A percentile compares a stretch with the other conserved stretches of the same genome.
phyloP scores from a whole-genome alignment of 1,140 invertebrate species.

The Brachionus paranguensis region DNA sequence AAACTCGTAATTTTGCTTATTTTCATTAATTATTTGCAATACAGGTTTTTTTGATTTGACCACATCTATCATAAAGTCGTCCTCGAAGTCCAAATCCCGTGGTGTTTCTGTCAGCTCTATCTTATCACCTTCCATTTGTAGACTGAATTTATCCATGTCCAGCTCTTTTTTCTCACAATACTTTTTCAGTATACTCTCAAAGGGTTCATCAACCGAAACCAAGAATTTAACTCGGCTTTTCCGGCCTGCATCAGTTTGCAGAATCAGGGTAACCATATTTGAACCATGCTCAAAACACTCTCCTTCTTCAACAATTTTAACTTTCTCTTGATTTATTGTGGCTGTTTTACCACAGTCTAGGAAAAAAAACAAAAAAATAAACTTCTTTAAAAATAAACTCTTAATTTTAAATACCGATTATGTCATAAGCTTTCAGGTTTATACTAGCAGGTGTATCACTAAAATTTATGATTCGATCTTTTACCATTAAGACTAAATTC shows the following conservation, averaged over 20 bases:
- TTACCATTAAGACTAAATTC: slow-evolving; percentile 25
- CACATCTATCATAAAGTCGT: background rate
- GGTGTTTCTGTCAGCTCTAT: slow-evolving; percentile 7
- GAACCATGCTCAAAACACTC: background rate
- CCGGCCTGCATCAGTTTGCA: slow-evolving; percentile 13
- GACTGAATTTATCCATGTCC: background rate
- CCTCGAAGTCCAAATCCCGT: slow-evolving; percentile 31
- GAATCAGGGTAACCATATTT: slow-evolving; percentile 10
- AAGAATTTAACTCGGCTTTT: slow-evolving; percentile 36
- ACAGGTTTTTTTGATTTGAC: background rate
- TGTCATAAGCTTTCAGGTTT: slow-evolving; percentile 12
- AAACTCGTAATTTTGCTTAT: slow-evolving; percentile 22
- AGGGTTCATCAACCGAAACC: slow-evolving; percentile 12
- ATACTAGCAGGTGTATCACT: slow-evolving; percentile 15
- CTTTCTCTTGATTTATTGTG: background rate
- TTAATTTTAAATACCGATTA: background rate
- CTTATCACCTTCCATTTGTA: slow-evolving; percentile 26
- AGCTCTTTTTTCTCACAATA: slow-evolving; percentile 24
- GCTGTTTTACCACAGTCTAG: slow-evolving; percentile 5
- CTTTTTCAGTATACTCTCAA: slow-evolving; percentile 13
- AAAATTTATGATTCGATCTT: slow-evolving; percentile 9
- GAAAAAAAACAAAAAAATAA: background rate
- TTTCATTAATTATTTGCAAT: slow-evolving; percentile 18
- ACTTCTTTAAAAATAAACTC: background rate
- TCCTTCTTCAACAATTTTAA: slow-evolving; percentile 18